These are phyloP conservation scores for Polydrusus pterygomalis DNA, from an alignment of 2,888 invertebrate genomes.

Conservation along the genomic window DNA sequence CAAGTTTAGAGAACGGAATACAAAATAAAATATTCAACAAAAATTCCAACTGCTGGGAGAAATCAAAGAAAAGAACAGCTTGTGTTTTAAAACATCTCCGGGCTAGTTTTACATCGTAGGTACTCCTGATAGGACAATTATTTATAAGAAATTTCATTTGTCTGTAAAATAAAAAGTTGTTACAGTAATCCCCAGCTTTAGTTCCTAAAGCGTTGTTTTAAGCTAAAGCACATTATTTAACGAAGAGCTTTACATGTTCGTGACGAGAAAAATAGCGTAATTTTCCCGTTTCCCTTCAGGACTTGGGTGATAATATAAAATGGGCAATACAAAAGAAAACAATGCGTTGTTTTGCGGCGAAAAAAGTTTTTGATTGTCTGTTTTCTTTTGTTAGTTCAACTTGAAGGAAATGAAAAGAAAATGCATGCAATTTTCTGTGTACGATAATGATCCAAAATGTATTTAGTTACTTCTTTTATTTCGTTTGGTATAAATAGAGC, in stretches of 20 bases:
- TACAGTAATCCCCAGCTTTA: conserved; percentile 7
- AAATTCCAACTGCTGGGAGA: background rate
- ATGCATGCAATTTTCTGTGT: conserved; percentile 4
- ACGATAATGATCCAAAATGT: background rate
- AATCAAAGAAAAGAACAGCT: too few species aligned
- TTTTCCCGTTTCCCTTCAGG: conserved; percentile 6
- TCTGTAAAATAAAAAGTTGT: conserved; percentile 12
- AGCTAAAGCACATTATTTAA: conserved; percentile 12
- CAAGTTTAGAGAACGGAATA: too few species aligned
- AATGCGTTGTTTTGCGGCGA: conserved; percentile 34
- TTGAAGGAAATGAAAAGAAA: background rate
- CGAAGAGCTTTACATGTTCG: conserved; percentile 16
- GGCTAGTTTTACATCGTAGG: too few species aligned
- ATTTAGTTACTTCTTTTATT: background rate
- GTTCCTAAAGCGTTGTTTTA: conserved; percentile 4
- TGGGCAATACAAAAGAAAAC: conserved; percentile 21
- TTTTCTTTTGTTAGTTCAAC: conserved; percentile 25
- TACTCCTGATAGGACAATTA: background rate
- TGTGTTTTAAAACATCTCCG: too few species aligned
- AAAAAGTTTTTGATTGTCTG: conserved; percentile 39
- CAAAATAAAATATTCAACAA: too few species aligned
- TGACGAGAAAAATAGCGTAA: conserved; percentile 16
- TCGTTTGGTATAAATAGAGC: too few species aligned
- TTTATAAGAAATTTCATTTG: conserved; percentile 4
- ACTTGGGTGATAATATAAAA: conserved; percentile 8